Evolutionary conservation across 2,888 invertebrate genomes (phyloP), one percentile per base, ranked within the genome.

Genomic region (Phaonia tiefii): DNA sequence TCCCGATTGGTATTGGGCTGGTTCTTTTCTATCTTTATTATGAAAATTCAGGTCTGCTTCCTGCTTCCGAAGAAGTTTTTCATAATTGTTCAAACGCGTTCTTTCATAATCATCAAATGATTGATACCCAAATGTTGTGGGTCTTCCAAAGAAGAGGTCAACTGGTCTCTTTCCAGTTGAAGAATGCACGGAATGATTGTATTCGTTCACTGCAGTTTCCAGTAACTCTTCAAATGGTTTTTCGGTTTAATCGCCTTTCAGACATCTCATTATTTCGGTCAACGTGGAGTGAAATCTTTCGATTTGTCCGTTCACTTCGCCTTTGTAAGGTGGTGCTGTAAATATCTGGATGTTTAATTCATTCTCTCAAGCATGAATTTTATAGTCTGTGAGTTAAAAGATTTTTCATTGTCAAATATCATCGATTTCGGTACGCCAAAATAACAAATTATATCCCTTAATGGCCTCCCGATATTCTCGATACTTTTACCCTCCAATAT

Each of bases 351-450:
- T 66, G 17, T 54, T 46, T 1, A 79, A 60, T 69, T 74, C 39
- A 15, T 70, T 79, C 63, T 20, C 37, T 79, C 37, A 11, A 73
- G 20, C 11, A 79, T 26, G 13, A 79, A 63, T 3, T 69, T 66
- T 63, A 73, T 67, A 7, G 67, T 49, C 17, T 22, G 66, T 13
- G 58, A 73, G 31, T 73, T 74, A 42, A 79, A 37, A 11, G 63
- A 69, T 44, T 56, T 72, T 51, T 73, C 67, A 56, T 74, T 73
- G 25, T 79, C 73, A 44, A 79, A 22, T 13, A 79, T 69, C 10
- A 56, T 56, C 1, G 11, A 25, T 26, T 56, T 56, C 11, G 54
- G 25, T 13, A 56, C 25, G 3, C 54, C 54, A 22, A 26, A 56
- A 1, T 13, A 26, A 15, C 25, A 22, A 25, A 56, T 26, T 26